Base-by-base conservation (phyloP, 2,888 invertebrate genomes). In the Tigriopus californicus region DNA sequence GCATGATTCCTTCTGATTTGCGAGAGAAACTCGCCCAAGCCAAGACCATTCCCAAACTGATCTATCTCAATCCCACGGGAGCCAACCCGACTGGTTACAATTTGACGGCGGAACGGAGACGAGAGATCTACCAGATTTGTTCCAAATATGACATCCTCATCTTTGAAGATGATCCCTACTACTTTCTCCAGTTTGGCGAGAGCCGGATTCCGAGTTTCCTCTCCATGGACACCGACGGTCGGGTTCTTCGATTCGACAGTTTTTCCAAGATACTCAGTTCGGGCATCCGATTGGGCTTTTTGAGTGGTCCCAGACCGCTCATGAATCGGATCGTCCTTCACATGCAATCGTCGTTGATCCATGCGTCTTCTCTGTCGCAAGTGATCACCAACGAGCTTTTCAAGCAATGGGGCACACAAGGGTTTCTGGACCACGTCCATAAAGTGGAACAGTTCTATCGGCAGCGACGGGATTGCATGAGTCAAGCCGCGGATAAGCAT, bases 131-230 rank as follows among this genome's bases (percentile, higher is more conserved):
- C 67, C 74, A 78, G 64, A 74, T 86, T 62, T 83, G 84, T 51
- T 82, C 82, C 70, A 75, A 79, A 68, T 84, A 82, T 68, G 80
- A 86, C 70, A 77, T 87, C 41, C 66, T 87, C 10, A 84, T 87
- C 58, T 66, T 87, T 8, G 87, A 87, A 68, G 87, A 87, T 66
- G 86, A 86, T 70, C 83, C 87, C 0, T 87, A 86, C 67, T 83
- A 80, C 71, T 85, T 82, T 67, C 72, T 87, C 67, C 81, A 82
- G 68, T 87, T 82, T 69, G 72, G 76, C 63, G 13, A 41, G 24
- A 20, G 18, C 12, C 56, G 59, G 44, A 75, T 79, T 0, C 76
- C 77, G 0, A 81, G 82, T 0, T 83, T 85, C 67, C 71, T 85
- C 4, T 83, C 83, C 0, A 63, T 85, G 69, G 85, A 86, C 69